Conservation (phyloP, 2,888 invertebrate species). For the Tholera decimalis region DNA sequence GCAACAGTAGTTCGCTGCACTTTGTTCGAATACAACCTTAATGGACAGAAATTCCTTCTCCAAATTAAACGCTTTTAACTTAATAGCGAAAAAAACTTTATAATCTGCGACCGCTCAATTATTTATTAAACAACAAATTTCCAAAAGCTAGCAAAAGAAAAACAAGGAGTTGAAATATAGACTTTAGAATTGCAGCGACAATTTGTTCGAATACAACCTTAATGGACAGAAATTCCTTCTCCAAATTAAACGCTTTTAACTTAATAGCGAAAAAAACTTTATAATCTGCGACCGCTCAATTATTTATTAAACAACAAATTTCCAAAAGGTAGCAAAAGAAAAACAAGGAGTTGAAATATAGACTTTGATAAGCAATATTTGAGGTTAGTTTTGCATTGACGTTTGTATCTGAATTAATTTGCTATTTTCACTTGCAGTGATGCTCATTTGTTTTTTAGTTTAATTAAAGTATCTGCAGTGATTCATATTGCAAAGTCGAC, state of each 20-base stretch:
- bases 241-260: conserved; percentile 50
- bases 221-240: no score
- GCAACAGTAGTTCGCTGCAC: conserved; percentile 16
- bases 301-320: conserved; percentile 20
- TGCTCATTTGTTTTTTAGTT: conserved; percentile 3
- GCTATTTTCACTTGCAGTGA: conserved; percentile 13
- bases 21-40: conserved; percentile 1
- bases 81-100: conserved; percentile 51
- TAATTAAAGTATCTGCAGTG: conserved; percentile 6
- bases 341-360: background rate
- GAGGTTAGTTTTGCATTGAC: conserved; percentile 6
- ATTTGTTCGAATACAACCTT: no score
- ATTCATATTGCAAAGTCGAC: conserved; percentile 8
- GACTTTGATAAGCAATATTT: fast-evolving
- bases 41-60: conserved; percentile 19
- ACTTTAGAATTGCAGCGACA: no score
- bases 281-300: conserved; percentile 49
- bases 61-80: conserved; percentile 48
- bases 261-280: conserved; percentile 52
- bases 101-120: conserved; percentile 51
- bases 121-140: conserved; percentile 2
- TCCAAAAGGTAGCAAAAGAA: conserved; percentile 9
- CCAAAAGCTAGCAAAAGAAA: conserved; percentile 3
- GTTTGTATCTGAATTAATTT: background rate
- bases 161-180: background rate